phyloP scores from a whole-genome alignment of 2,888 invertebrate genomes.

The Synergus japonicus region DNA sequence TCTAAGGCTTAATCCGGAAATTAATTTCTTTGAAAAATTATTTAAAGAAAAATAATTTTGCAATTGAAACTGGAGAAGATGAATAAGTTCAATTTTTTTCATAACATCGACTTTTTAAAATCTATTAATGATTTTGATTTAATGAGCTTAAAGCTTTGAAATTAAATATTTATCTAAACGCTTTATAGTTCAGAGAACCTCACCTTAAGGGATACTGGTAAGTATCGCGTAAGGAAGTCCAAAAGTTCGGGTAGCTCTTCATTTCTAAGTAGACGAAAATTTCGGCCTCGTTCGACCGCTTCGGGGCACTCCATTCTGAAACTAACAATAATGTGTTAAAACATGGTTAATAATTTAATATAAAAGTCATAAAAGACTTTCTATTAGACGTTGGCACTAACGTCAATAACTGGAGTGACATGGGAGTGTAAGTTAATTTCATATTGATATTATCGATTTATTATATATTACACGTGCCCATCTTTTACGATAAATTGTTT shows the following conservation, averaged over 20 bases:
- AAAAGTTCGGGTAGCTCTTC: conserved; percentile 91
- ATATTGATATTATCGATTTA: conserved; percentile 23
- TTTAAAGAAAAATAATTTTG: background rate
- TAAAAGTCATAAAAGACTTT: background rate
- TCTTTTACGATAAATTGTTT: conserved; percentile 27
- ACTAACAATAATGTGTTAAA: conserved; percentile 43
- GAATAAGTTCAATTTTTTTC: background rate
- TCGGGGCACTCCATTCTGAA: conserved; percentile 74
- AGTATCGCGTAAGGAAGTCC: conserved; percentile 87
- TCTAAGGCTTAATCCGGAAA: background rate
- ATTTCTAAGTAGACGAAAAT: conserved; percentile 92
- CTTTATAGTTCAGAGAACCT: conserved; percentile 52
- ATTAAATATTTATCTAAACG: background rate
- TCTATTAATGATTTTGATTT: background rate
- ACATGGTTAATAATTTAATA: background rate
- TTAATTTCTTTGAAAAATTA: background rate
- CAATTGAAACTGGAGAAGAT: background rate
- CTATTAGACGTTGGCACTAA: background rate
- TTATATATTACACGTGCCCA: background rate
- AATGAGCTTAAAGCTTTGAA: background rate
- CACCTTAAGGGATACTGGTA: conserved; percentile 93
- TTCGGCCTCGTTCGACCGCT: conserved; percentile 78
- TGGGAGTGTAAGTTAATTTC: conserved; percentile 13
- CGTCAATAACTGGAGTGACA: background rate
- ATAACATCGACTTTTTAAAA: background rate